Evolutionary conservation across 2,888 invertebrate genomes (phyloP), one percentile per base, ranked within the genome.

Genomic region (Eupithecia subumbrata): DNA sequence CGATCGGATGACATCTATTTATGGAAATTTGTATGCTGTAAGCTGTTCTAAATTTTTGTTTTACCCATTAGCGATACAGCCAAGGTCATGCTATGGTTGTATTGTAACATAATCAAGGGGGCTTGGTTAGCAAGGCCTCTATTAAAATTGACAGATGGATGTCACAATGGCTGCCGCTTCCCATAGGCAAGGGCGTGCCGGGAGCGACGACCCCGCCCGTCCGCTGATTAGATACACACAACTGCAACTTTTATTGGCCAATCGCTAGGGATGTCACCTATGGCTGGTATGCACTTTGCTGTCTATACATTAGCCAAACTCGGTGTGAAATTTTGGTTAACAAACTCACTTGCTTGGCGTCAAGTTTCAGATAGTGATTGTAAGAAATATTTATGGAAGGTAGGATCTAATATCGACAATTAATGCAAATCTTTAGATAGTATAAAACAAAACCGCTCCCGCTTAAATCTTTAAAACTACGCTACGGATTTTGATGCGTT

Each of bases 161-260:
- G 78, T 78, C 79, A 82, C 80, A 80, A 80, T 78, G 70, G 77
- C 74, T 64, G 64, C 71, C 75, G 80, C 71, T 78, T 79, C 79
- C 82, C 79, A 81, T 81, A 76, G 77, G 74, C 69, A 52, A 79
- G 83, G 88, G 87, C 83, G 87, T 81, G 86, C 82, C 84, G 84
- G 81, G 89, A 80, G 81, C 87, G 82, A 81, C 84, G 89, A 90
- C 89, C 90, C 84, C 86, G 82, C 81, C 84, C 85, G 84, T 82
- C 87, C 86, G 84, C 84, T 89, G 90, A 90, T 89, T 90, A 89
- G 85, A 86, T 86, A 84, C 2, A 37, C 79, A 84, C 86, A 84
- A 89, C 82, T 88, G 87, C 87, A 85, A 87, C 84, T 86, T 86
- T 86, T 87, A 87, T 86, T 87, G 84, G 80, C 80, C 77, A 79